Base-by-base conservation (phyloP, 2,888 invertebrate species). In the Pardosa pseudoannulata region DNA sequence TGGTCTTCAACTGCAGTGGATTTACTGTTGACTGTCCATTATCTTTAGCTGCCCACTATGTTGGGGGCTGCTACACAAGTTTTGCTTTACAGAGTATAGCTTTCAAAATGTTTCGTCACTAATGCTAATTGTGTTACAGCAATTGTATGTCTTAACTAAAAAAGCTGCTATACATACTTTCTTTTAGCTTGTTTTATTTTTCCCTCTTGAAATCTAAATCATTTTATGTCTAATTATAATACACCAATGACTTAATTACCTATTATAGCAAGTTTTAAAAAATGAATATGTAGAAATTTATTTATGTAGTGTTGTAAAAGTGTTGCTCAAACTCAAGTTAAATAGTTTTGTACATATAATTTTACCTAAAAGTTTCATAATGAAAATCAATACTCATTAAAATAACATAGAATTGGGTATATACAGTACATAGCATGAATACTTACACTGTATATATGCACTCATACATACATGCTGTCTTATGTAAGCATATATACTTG, bases 31-130 rank as follows among this genome's bases (percentile, higher is more conserved):
- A 76, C 65, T 78, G 83, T 72, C 83, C 76, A 72, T 50, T 70
- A 27, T 76, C 56, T 67, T 64, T 76, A 70, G 76, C 83, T 68
- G 83, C 76, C 76, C 75, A 64, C 74, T 74, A 75, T 75, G 74
- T 74, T 76, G 75, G 64, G 76, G n/a, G 72, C 64, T 76, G 76
- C 32, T 76, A 46, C 71, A 29, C 65, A 62, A 68, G 65, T 72
- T 75, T 39, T 70, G 83, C 71, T 83, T 70, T 64, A 39, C 67
- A 68, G 74, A 74, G 36, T 28, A 74, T 83, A 76, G 76, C 71
- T 72, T 83, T 68, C 56, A 62, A 68, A 74, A 39, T 41, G 32
- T 41, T 71, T 41, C 41, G 19, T 41, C 46, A 39, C 41, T 41
- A 28, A 27, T 71, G 70, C 46, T 32, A 28, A 41, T 71, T 71